Base-by-base conservation (phyloP, 1,140 invertebrate genomes). In the Scaptodrosophila lebanonensis region DNA sequence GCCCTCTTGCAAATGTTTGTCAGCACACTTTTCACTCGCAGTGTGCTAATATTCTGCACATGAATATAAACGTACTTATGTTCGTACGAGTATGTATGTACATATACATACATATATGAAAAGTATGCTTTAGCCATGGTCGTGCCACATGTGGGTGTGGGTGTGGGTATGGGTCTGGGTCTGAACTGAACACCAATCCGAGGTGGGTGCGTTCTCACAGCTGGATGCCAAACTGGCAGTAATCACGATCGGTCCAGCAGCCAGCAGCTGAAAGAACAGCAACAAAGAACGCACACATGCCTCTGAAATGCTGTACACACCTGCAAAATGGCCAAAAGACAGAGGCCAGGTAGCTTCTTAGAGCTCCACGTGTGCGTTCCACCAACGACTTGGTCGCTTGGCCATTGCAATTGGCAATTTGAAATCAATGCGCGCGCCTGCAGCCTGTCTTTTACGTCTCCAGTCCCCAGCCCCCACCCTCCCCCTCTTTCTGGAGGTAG, bases 131-230 rank as follows among this genome's bases (percentile, higher is more conserved):
- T 38, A 33, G 64, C 47, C 49, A 45, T 45, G 65, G 68, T n/a
- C 12, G 32, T 33, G 75, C 69, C 69, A 75, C 75, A 76, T 62
- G 68, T 58, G 53, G 64, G 59, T 57, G 27, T 50, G 44, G 36
- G 33, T 42, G 72, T 79, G 68, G 69, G 68, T 66, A 65, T 75
- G 50, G 51, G 47, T 51, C 17, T 36, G 40, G 66, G 53, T 66
- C 47, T 49, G 45, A 57, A 40, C 15, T 33, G 36, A 61, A 67
- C 72, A n/a, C n/a, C n/a, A n/a, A n/a, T n/a, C 4, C 11, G 4
- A 82, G 82, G 75, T 79, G 75, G 75, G 75, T 79, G 75, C 75
- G 75, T 79, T 79, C 75, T 82, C 75, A 59, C 69, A 79, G 75
- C 75, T 79, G 75, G 75, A 79, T 66, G 35, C 69, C 75, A 45